Evolutionary conservation across 2,113 vertebrate genomes (phyloP).

Genomic region (Cygnus buccinator): DNA sequence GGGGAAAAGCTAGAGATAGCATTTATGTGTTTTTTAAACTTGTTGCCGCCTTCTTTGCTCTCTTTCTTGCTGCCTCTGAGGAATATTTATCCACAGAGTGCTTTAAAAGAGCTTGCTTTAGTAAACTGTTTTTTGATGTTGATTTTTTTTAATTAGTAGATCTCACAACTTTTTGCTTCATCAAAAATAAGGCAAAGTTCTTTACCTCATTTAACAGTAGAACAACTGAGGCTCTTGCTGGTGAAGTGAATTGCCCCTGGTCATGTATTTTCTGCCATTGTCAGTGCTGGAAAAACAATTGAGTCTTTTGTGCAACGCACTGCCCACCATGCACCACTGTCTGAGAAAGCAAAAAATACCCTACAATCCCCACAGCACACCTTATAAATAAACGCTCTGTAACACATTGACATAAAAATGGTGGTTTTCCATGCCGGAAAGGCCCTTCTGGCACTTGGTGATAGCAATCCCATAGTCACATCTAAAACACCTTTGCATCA

Average conservation of each 20-base stretch:
- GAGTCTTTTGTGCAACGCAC: not conserved
- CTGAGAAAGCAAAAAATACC: not conserved
- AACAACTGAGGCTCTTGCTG: not conserved
- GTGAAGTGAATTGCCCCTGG: not conserved
- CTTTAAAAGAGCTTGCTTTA: not conserved
- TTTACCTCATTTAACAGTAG: not conserved
- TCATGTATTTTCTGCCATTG: not conserved
- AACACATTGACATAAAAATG: not conserved
- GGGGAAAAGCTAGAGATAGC: not conserved
- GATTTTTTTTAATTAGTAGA: not conserved
- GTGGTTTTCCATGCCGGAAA: not conserved
- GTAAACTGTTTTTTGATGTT: not conserved
- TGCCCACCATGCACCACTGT: not conserved
- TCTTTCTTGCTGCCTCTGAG: not conserved
- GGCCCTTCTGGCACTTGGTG: not conserved
- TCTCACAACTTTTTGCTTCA: not conserved
- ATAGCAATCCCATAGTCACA: not conserved
- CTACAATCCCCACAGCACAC: not conserved
- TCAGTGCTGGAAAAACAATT: not conserved
- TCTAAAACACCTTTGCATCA: not conserved
- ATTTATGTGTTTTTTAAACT: not conserved
- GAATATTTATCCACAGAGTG: not conserved
- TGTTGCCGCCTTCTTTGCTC: not conserved
- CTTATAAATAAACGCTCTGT: not conserved
- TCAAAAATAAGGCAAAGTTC: not conserved